Base-by-base conservation (phyloP, 2,888 invertebrate genomes). In the Lasioglossum figueresi region DNA sequence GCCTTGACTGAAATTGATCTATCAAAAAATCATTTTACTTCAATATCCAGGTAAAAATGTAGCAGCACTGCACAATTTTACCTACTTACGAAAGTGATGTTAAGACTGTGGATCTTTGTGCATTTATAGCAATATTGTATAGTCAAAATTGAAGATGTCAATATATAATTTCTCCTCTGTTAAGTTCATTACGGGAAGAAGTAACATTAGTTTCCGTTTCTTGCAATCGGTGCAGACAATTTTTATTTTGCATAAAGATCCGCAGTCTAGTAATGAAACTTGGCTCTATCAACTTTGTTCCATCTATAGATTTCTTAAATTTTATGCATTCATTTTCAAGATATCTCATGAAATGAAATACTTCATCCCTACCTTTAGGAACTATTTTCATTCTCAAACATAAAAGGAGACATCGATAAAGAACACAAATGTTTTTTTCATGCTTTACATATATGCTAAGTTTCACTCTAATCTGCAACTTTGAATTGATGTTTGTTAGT, bases 1-100 rank as follows among this genome's bases (percentile, higher is more conserved):
- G 96, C 96, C 82, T 94, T 98, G 87, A 95, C 96, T 89, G 95
- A 93, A 34, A 94, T 98, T 16, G 96, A 96, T 92, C 95, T 98
- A 76, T 96, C 96, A 56, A 94, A 96, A 83, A 98, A 98, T 94
- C 95, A 95, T 37, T 94, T 97, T 63, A 94, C 94, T 0, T 95
- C 95, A 82, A 96, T 97, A 86, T 95, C 96, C 84, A 95, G 95
- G 96, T 97, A 31, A 48, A 23, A 76, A n/a, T 16, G 52, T 48
- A 71, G 5, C 8, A 6, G 10, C 14, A 43, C 16, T 45, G 14
- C 3, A 23, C 31, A 37, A 66, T 66, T 63, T 16, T 2, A 16
- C 1, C 4, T 63, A 27, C 4, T 19, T 63, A 63, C 1, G 16
- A 59, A 59, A 27, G n/a, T 12, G 16, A 45, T 16, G 4, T n/a